A percentile compares a stretch with the other conserved stretches of the same genome.
phyloP scores from a whole-genome alignment of 2,113 vertebrate species.

The Tringa solitaria region DNA sequence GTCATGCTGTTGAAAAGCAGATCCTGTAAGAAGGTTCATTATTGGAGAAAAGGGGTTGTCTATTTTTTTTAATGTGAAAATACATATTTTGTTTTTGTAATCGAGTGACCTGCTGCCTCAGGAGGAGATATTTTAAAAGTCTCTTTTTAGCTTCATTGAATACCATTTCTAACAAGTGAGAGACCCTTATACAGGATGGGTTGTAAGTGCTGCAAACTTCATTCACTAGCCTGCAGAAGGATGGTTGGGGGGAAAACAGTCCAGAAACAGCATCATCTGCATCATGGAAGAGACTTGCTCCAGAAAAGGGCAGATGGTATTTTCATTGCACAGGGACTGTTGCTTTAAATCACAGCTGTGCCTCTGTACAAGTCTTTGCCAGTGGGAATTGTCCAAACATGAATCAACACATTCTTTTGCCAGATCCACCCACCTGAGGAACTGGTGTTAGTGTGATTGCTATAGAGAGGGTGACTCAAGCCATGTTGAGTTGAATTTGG shows the following conservation, averaged over 20 bases:
- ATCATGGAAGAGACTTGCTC: neutral
- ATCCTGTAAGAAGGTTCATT: neutral
- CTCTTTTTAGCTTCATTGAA: neutral
- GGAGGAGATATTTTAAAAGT: neutral
- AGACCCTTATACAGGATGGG: neutral
- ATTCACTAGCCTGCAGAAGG: rapidly evolving
- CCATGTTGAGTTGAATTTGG: neutral
- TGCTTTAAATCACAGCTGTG: neutral
- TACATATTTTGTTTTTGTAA: neutral
- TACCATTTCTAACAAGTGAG: neutral
- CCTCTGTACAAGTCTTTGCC: neutral
- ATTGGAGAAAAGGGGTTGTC: neutral
- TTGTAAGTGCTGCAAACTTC: neutral
- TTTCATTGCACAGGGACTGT: neutral
- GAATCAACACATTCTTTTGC: neutral
- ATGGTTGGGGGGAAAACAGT: neutral
- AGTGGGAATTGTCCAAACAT: neutral
- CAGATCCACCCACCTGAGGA: neutral
- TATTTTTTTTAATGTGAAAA: neutral
- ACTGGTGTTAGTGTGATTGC: neutral
- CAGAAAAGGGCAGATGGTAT: neutral
- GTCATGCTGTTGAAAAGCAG: neutral
- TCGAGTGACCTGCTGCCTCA: neutral
- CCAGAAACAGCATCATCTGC: neutral
- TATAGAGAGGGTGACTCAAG: neutral